These are phyloP conservation scores for Ips typographus DNA, from an alignment of 1,140 invertebrate genomes.

Conservation along the genomic window DNA sequence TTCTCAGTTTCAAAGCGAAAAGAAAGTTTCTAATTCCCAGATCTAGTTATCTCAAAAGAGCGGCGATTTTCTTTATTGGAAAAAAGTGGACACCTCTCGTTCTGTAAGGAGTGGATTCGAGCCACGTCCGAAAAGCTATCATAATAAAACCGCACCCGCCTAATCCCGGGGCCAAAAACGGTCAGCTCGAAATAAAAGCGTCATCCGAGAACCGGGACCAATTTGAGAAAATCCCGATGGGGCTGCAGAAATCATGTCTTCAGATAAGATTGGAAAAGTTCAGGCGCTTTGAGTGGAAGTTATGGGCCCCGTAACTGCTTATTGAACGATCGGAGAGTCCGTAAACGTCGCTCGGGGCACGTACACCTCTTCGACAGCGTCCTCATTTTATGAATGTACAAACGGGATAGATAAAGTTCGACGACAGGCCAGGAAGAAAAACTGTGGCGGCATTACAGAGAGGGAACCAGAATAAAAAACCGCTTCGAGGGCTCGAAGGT, in stretches of 20 bases:
- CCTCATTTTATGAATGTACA: conserved; percentile 18
- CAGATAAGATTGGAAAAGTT: conserved; percentile 35
- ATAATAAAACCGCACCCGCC: conserved; percentile 6
- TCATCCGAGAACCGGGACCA: conserved; percentile 22
- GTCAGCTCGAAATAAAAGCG: conserved; percentile 26
- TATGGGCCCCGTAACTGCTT: conserved; percentile 31
- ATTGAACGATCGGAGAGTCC: conserved; percentile 31
- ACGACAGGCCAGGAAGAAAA: not conserved
- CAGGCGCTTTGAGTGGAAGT: conserved; percentile 20
- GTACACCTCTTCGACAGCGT: conserved; percentile 5
- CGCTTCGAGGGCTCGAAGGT: not conserved
- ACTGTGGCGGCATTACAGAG: too few species aligned
- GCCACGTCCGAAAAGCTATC: conserved; percentile 10
- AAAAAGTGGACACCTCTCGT: too few species aligned
- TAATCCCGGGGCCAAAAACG: conserved; percentile 14
- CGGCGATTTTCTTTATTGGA: too few species aligned
- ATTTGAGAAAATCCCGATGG: conserved; percentile 30
- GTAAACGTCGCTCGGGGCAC: conserved; percentile 26
- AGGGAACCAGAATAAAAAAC: not conserved
- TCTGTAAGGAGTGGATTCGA: conserved; percentile 3
- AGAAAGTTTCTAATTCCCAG: too few species aligned
- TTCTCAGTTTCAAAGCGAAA: too few species aligned
- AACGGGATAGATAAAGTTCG: conserved; percentile 14
- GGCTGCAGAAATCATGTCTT: conserved; percentile 26
- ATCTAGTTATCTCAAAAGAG: too few species aligned